Conservation (phyloP, 2,888 invertebrate genomes). For the Nephrotoma guestfalica region DNA sequence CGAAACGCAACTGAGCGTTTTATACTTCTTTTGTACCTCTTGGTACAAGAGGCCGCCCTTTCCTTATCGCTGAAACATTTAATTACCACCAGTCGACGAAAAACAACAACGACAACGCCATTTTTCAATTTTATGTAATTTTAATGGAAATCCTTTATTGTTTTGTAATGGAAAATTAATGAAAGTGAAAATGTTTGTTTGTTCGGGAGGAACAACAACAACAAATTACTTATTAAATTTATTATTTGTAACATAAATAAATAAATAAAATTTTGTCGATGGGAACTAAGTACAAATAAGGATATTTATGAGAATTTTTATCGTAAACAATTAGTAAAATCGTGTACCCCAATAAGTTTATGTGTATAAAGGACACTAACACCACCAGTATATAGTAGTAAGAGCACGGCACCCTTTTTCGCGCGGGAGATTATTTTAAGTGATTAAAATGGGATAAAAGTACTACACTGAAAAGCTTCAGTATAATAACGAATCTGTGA, state of each 20-base stretch:
- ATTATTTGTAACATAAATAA: neutral
- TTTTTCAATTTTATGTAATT: neutral
- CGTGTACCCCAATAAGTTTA: neutral
- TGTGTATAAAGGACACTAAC: neutral
- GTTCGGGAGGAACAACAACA: neutral
- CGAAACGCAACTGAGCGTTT: too few relatives aligned
- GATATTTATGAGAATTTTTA: neutral
- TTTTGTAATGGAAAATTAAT: neutral
- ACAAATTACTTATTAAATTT: neutral
- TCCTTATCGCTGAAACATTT: neutral
- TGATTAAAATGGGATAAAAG: neutral
- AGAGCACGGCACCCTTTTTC: neutral
- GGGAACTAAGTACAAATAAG: neutral
- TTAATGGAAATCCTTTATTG: neutral
- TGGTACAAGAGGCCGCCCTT: neutral
- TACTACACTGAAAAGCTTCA: neutral
- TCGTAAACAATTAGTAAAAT: neutral
- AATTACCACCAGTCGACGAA: neutral
- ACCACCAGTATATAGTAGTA: neutral
- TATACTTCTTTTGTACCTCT: neutral
- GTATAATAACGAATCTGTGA: neutral
- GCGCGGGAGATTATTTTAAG: neutral
- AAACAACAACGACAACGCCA: neutral
- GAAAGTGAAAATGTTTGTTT: neutral
- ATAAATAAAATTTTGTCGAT: neutral